A percentile compares a stretch with the other conserved stretches of the same genome.
phyloP scores from a whole-genome alignment of 2,888 invertebrate genomes.

The Hydriomena furcata region DNA sequence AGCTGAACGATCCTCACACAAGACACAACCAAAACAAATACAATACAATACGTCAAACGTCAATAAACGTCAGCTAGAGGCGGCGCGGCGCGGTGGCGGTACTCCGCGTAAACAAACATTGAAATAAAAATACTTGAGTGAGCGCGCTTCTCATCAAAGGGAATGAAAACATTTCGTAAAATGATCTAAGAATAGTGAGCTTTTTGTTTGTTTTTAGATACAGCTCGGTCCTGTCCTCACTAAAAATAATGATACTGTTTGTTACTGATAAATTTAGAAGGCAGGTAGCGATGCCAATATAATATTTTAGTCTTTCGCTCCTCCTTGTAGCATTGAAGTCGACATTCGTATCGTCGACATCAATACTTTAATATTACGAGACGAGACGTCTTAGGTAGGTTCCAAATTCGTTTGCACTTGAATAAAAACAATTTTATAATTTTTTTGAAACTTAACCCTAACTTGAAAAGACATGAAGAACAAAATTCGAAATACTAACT shows the following conservation, averaged over 20 bases:
- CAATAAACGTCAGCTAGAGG: too few relatives aligned
- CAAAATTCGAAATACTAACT: slow-evolving; percentile 63
- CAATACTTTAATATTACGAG: too few relatives aligned
- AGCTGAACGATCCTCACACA: too few relatives aligned
- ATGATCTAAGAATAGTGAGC: slow-evolving; percentile 42
- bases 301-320: slow-evolving; percentile 59
- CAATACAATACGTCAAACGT: too few relatives aligned
- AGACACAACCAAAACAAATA: too few relatives aligned
- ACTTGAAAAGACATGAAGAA: slow-evolving; percentile 64
- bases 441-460: slow-evolving; percentile 22
- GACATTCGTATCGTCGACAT: slow-evolving; percentile 61
- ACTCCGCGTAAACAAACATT: too few relatives aligned
- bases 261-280: slow-evolving; percentile 67
- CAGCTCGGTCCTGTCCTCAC: slow-evolving; percentile 55
- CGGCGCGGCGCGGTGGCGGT: too few relatives aligned
- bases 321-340: slow-evolving; percentile 44
- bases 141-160: neutral
- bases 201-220: slow-evolving; percentile 65
- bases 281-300: slow-evolving; percentile 58
- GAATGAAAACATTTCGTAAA: slow-evolving; percentile 15
- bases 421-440: slow-evolving; percentile 18
- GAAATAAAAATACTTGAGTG: neutral
- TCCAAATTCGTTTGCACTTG: slow-evolving; percentile 2
- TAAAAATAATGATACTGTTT: slow-evolving; percentile 76
- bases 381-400: too few relatives aligned